A percentile compares a stretch with the other conserved stretches of the same genome.
Evolutionary conservation across 2,113 vertebrate species (phyloP).

Genomic region (Cinclus mexicanus): DNA sequence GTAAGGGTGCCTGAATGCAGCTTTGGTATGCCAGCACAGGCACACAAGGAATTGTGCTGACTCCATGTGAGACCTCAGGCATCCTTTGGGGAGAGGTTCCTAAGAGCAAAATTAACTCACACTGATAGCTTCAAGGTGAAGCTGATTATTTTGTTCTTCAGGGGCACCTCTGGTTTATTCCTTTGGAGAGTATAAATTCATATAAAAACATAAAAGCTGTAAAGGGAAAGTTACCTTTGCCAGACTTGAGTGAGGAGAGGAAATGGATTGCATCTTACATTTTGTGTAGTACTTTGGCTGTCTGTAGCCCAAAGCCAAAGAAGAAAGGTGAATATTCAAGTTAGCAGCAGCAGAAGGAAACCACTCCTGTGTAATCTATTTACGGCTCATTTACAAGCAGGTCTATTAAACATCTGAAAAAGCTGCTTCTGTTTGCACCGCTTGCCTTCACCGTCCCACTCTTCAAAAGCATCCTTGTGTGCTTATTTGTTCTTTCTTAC

Average conservation of each 20-base stretch:
- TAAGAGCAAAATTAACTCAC: background rate
- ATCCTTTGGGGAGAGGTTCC: background rate
- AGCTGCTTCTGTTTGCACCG: background rate
- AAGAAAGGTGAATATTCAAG: constrained; percentile 10
- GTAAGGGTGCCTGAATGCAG: background rate
- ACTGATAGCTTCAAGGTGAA: background rate
- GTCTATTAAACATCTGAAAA: constrained; percentile 8
- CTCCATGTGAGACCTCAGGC: background rate
- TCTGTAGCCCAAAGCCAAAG: background rate
- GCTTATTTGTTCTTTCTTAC: constrained; percentile 20
- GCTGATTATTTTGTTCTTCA: background rate
- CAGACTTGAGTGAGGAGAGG: background rate
- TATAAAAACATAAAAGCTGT: background rate
- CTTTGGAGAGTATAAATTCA: background rate
- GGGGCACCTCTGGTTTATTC: background rate
- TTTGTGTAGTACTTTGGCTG: background rate
- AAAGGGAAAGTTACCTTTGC: background rate
- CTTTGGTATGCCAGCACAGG: background rate
- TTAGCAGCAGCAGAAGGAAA: background rate
- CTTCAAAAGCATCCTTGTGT: background rate
- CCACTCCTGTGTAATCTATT: background rate
- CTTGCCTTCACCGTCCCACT: background rate
- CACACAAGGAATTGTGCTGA: background rate
- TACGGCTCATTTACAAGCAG: background rate
- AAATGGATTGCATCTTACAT: background rate